These are phyloP conservation scores for Chaetura pelagica DNA, from an alignment of 2,113 vertebrate genomes.

Conservation along the genomic window DNA sequence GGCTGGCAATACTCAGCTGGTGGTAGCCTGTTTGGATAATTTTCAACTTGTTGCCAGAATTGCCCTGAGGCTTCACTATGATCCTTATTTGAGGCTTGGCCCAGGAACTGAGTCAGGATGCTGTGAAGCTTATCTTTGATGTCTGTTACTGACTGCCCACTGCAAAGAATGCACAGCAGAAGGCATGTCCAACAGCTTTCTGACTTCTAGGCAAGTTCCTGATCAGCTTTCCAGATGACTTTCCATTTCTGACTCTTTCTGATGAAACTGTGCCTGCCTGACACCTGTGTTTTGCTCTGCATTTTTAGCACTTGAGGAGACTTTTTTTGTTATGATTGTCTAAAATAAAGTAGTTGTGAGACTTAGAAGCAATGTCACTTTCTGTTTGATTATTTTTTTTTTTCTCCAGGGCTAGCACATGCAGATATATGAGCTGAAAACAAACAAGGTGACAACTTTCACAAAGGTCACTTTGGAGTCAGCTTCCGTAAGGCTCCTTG, in stretches of 20 bases:
- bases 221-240: background rate
- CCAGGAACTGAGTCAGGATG: background rate
- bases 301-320: background rate
- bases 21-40: background rate
- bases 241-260: background rate
- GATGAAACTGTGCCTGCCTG: background rate
- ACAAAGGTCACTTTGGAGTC: background rate
- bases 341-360: background rate
- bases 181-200: background rate
- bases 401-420: no score
- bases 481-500: background rate
- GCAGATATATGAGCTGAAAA: background rate
- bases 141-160: fast-evolving
- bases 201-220: background rate
- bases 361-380: background rate
- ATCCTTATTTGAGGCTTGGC: background rate
- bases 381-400: background rate
- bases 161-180: background rate
- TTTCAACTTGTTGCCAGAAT: background rate
- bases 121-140: conserved; percentile 17
- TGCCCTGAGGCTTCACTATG: conserved; percentile 13
- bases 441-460: background rate
- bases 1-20: background rate
- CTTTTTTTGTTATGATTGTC: background rate
- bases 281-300: background rate